phyloP scores from a whole-genome alignment of 2,797 vertebrate species.

The Crossoptilon crossoptilon region DNA sequence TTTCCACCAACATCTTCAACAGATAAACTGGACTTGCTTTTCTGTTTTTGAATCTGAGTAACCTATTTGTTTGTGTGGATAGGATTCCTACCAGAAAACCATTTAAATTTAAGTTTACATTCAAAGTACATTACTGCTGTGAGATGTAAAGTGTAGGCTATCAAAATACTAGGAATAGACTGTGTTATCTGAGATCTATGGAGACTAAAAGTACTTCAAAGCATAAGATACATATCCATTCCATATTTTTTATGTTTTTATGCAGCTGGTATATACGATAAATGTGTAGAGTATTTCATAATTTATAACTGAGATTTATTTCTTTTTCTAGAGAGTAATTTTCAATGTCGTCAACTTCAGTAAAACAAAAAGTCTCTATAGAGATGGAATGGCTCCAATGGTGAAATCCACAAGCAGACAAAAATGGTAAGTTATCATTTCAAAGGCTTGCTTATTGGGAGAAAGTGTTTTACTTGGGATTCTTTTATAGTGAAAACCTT shows the following conservation, averaged over 20 bases:
- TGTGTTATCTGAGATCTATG: background rate
- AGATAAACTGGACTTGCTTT: background rate
- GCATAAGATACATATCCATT: background rate
- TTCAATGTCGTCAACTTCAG: constrained; percentile 99
- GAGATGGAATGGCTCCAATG: constrained; percentile 97
- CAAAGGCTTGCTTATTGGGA: background rate
- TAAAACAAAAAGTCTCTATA: constrained; percentile 98
- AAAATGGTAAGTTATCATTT: constrained; percentile 87
- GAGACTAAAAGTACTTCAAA: background rate
- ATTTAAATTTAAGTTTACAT: background rate
- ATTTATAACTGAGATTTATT: background rate
- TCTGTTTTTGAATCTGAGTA: background rate
- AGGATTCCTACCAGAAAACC: background rate
- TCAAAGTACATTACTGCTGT: background rate
- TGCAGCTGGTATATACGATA: background rate
- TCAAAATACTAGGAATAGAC: background rate
- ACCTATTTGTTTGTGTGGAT: background rate
- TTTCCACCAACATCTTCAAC: background rate
- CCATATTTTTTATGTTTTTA: background rate
- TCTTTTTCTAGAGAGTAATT: constrained; percentile 91
- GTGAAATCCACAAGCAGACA: constrained; percentile 97
- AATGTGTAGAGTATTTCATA: background rate
- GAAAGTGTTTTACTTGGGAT: background rate
- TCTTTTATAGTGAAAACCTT: background rate
- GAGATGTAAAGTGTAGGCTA: background rate